Base-by-base conservation (phyloP, 2,113 vertebrate genomes). In the Xiphias gladius region DNA sequence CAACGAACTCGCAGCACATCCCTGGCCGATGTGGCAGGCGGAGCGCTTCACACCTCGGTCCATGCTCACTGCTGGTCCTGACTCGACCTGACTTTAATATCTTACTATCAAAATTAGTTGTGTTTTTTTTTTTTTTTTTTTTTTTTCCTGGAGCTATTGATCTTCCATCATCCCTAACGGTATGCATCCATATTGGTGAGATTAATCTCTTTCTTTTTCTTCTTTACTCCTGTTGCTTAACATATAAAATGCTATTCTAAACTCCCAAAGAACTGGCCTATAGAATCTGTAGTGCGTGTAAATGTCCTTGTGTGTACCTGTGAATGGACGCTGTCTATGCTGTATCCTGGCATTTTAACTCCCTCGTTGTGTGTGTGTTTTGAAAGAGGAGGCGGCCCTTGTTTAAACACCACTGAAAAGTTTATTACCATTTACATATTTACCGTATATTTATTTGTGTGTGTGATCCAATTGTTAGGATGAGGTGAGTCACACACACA, bases 171-270 rank as follows among this genome's bases (percentile, higher is more conserved):
- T 8, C 54, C 11, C 22, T 22, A 8, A 61, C 22, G 8, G 24
- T 16, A 77, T 71, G 72, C 26, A 19, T 55, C 55, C 43, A 41
- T 16, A 67, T 20, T 17, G 86, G 90, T 93, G 75, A 92, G 88
- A 77, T 1, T n/a, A 0, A 13, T 10, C 5, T 39, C 0, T 11
- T 78, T 72, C 0, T 74, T 55, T 16, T 0, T 24, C 20, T 8
- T 59, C 20, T 35, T 19, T 58, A 84, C 68, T 74, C 64, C 68
- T 77, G 46, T 69, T 81, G 28, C 59, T 79, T 26, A 6, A 26
- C 3, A 12, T 58, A 46, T 8, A 59, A 14, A 16, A 35, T 11
- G 35, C 16, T 17, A 12, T 4, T 69, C 37, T 8, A 26, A 77
- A 55, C 32, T 28, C 39, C 1, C 28, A 41, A 0, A 65, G 20